Evolutionary conservation across 2,797 vertebrate genomes (phyloP), one percentile per base, ranked within the genome.

Genomic region (Trachops cirrhosus): DNA sequence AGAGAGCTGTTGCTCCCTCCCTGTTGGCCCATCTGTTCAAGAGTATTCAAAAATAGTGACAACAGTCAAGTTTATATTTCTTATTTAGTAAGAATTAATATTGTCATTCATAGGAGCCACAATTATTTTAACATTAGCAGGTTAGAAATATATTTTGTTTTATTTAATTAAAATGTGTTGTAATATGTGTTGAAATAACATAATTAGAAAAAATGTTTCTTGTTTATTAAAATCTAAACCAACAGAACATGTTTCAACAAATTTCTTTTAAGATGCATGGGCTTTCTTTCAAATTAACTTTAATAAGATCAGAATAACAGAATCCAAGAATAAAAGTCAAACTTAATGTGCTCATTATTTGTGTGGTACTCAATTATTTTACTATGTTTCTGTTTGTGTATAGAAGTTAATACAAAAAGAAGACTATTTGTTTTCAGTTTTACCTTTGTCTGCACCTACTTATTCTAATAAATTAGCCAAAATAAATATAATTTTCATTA

Each of bases 211-310:
- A 96, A 74, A 78, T 48, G 44, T 68, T 86, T 75, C 62, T 11
- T 8, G 24, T 80, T 94, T 68, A 44, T 39, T 95, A 48, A 46
- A 73, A 89, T 80, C 3, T 50, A 77, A 94, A 71, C 8, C 91
- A 83, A 44, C 2, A 74, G 34, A 85, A 91, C 67, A 90, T 82
- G 39, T 68, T 87, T 94, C 59, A 80, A 75, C 9, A 91, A 90
- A 92, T 77, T 77, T 4, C 32, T 84, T 96, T 94, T 80, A 92
- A 79, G 26, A 68, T 84, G 1, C 1, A 52, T 73, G 11, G 29
- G 18, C 7, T 70, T 94, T 50, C 32, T 80, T 46, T 91, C 93
- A 94, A 96, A 88, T 68, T 64, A 21, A 83, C 22, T 93, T 84
- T 59, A 87, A 75, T 62, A 37, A 1, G 3, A 89, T 70, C 44